Conservation (phyloP, 2,113 vertebrate genomes). For the Antechinus flavipes region DNA sequence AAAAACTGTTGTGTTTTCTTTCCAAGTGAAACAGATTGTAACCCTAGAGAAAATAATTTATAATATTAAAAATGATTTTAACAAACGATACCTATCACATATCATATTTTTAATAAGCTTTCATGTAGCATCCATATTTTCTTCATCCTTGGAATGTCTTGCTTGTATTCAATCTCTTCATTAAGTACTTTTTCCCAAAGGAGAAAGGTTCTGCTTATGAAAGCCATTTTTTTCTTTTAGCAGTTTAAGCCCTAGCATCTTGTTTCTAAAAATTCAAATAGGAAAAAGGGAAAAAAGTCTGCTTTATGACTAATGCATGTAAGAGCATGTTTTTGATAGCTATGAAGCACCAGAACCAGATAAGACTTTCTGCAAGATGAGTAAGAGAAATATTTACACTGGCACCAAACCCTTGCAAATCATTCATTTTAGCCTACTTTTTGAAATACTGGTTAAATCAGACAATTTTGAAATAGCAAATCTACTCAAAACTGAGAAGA, state of each 20-base stretch:
- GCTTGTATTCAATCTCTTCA: slow-evolving; percentile 37
- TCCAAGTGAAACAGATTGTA: slow-evolving; percentile 37
- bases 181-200: neutral
- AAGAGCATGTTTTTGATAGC: slow-evolving; percentile 43
- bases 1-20: slow-evolving; percentile 49
- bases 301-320: neutral
- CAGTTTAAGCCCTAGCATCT: slow-evolving; percentile 52
- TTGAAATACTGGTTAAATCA: slow-evolving; percentile 71
- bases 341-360: slow-evolving; percentile 43
- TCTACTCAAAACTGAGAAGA: slow-evolving; percentile 71
- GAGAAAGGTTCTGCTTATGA: neutral
- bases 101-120: neutral
- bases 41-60: slow-evolving; percentile 26
- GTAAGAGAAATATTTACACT: slow-evolving; percentile 54
- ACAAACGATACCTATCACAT: slow-evolving; percentile 40
- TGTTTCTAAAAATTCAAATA: neutral
- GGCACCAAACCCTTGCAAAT: slow-evolving; percentile 56
- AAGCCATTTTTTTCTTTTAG: slow-evolving; percentile 29
- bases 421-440: slow-evolving; percentile 71
- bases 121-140: slow-evolving; percentile 39
- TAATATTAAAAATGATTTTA: slow-evolving; percentile 18
- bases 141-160: slow-evolving; percentile 37
- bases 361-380: slow-evolving; percentile 56
- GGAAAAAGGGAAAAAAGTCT: slow-evolving; percentile 32
- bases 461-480: slow-evolving; percentile 66